These are phyloP conservation scores for Manduca sexta DNA, from an alignment of 1,140 invertebrate genomes.

Conservation along the genomic window DNA sequence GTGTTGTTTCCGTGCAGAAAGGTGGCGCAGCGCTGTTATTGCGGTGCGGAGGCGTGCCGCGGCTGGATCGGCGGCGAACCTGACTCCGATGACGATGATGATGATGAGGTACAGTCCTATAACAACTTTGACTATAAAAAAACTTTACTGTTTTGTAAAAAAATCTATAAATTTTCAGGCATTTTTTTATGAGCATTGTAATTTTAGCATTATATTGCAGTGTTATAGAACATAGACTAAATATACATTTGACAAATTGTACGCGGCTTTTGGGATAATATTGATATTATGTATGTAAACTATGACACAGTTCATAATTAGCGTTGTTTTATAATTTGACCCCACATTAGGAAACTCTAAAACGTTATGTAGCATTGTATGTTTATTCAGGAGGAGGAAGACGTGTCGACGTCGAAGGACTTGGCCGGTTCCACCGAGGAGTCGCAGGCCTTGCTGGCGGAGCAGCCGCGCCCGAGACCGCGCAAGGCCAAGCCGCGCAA, in stretches of 20 bases:
- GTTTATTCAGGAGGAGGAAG: constrained; percentile 49
- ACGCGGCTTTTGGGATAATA: neutral
- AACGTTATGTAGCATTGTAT: neutral
- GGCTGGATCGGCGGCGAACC: constrained; percentile 95
- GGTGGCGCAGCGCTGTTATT: constrained; percentile 96
- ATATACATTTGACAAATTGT: neutral
- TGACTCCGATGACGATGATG: constrained; percentile 78
- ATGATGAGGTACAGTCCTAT: constrained; percentile 61
- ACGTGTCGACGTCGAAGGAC: constrained; percentile 49
- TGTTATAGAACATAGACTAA: neutral
- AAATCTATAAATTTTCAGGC: neutral
- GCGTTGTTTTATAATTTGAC: too few species aligned
- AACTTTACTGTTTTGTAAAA: neutral
- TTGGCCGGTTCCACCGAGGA: constrained; percentile 36
- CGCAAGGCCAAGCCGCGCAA: constrained; percentile 33
- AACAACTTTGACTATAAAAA: neutral
- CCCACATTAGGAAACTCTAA: too few species aligned
- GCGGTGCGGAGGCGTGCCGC: constrained; percentile 88
- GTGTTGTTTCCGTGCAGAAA: constrained; percentile 77
- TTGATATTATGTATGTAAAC: too few species aligned
- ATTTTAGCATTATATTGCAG: neutral
- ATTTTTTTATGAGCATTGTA: neutral
- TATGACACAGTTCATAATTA: too few species aligned
- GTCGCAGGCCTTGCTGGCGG: constrained; percentile 22
- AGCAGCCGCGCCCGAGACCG: constrained; percentile 21